A percentile compares a stretch with the other conserved stretches of the same genome.
These are phyloP conservation scores for Agrochola lychnidis DNA, from an alignment of 2,888 invertebrate genomes.

Conservation along the genomic window DNA sequence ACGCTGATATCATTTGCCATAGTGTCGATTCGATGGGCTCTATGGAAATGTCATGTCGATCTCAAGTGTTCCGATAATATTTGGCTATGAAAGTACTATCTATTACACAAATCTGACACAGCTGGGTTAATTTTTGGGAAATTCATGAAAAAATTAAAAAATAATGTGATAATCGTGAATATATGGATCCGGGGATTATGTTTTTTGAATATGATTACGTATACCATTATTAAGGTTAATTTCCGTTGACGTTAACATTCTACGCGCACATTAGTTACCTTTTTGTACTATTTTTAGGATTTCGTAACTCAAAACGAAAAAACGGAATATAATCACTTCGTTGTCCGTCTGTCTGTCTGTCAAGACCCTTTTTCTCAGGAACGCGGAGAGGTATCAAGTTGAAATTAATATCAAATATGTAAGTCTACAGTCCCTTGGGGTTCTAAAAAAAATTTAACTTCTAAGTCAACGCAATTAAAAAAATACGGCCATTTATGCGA, in stretches of 20 bases:
- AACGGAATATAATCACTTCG: no score
- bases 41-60: constrained; percentile 53
- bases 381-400: no score
- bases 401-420: no score
- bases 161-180: constrained; percentile 6
- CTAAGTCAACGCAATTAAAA: no score
- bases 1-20: constrained; percentile 48
- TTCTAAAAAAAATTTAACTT: no score
- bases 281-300: not conserved
- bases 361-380: no score
- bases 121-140: not conserved
- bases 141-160: constrained; percentile 6
- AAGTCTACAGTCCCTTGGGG: no score
- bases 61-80: constrained; percentile 49
- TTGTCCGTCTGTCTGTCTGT: no score
- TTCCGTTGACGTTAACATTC: not conserved
- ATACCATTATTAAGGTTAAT: not conserved
- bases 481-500: no score
- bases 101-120: constrained; percentile 18
- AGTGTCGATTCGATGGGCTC: constrained; percentile 24
- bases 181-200: constrained; percentile 15
- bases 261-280: not conserved
- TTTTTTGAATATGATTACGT: not conserved
- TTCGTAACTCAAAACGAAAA: no score
- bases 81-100: constrained; percentile 11